A percentile compares a stretch with the other conserved stretches of the same genome.
Evolutionary conservation across 2,113 vertebrate genomes (phyloP).

Genomic region (Oxyruncus cristatus): DNA sequence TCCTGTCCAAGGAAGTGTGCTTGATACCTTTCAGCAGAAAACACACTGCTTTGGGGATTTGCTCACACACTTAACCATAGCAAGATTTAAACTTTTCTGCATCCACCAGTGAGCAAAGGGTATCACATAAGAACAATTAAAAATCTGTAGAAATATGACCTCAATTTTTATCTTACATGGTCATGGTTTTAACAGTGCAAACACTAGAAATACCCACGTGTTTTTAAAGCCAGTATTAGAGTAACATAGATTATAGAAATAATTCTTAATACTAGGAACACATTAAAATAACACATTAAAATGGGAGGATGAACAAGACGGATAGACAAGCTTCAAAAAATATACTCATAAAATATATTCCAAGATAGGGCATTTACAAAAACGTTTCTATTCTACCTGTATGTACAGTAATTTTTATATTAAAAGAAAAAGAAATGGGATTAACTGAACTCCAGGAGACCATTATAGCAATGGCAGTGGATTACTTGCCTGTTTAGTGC

Average conservation of each 20-base stretch:
- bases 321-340: neutral
- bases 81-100: neutral
- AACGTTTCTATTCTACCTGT: neutral
- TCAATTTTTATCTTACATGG: neutral
- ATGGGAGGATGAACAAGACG: neutral
- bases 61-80: neutral
- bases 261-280: neutral
- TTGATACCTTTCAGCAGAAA: neutral
- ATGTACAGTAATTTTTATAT: neutral
- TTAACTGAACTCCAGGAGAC: neutral
- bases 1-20: neutral
- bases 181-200: neutral
- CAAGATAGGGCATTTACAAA: neutral
- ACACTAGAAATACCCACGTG: neutral
- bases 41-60: neutral
- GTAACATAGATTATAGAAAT: neutral
- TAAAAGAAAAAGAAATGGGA: neutral
- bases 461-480: neutral
- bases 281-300: neutral
- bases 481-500: neutral
- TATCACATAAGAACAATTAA: neutral
- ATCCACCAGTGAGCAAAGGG: neutral
- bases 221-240: neutral
- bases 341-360: neutral
- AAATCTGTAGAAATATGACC: neutral